Conservation (phyloP, 2,797 vertebrate genomes). For the Crax fasciolata region DNA sequence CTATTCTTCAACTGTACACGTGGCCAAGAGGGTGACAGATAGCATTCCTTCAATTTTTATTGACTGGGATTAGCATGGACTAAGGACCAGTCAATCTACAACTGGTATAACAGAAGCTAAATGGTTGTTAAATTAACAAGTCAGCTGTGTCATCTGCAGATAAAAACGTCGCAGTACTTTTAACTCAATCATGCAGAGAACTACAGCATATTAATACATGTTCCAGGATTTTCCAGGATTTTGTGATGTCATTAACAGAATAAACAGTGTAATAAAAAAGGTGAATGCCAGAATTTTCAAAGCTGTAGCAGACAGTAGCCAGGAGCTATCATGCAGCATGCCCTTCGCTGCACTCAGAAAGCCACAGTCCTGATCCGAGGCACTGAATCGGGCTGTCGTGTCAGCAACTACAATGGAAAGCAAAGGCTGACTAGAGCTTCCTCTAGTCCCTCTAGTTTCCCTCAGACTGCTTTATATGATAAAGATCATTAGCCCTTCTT, state of each 20-base stretch:
- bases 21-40: neutral
- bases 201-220: neutral
- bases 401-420: neutral
- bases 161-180: neutral
- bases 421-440: neutral
- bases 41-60: neutral
- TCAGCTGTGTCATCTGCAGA: neutral
- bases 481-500: neutral
- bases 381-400: neutral
- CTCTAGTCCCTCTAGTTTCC: neutral
- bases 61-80: neutral
- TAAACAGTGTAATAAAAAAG: neutral
- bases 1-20: neutral
- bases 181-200: neutral
- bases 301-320: neutral
- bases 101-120: neutral
- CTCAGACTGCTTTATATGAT: neutral
- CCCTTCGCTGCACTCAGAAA: accelerated
- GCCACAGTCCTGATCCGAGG: neutral
- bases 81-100: neutral
- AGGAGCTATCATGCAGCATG: accelerated
- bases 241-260: neutral
- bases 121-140: neutral
- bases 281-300: neutral
- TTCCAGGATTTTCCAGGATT: neutral